Base-by-base conservation (phyloP, 2,113 vertebrate species). In the Telmatochromis sp. region DNA sequence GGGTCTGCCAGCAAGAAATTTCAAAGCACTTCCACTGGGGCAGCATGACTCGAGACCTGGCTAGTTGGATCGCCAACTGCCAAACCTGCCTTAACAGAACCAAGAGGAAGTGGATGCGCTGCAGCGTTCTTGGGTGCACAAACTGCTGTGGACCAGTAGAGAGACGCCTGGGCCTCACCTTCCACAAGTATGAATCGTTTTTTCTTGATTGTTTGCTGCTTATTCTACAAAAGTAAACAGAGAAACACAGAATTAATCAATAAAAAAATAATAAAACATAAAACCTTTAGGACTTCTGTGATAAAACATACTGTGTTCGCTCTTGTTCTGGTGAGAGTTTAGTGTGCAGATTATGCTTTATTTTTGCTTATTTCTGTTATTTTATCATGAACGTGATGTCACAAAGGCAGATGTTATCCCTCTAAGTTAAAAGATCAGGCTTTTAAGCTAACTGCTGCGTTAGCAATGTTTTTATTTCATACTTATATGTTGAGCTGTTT, bases 131-230 rank as follows among this genome's bases (percentile, higher is more conserved):
- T 79, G 90, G 65, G 51, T 96, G 95, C 91, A 92, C 92, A 82
- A 95, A 95, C 93, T 89, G 92, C 93, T 91, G 88, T 9, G 94
- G 92, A 6, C 90, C 95, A 6, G 92, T 93, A 65, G 93, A 95
- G 89, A 37, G 94, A 33, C 91, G 93, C 47, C 93, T 95, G 68
- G 93, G 93, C 11, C 85, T 95, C 83, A 94, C 92, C 63, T 96
- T 96, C 83, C 91, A 96, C 14, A 89, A 86, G 95, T 96, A 91
- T 2, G 82, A 81, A 21, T 15, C 3, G 3, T 7, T 75, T 28
- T 71, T 42, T 47, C 21, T 28, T 75, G 40, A 45, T 73, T 42
- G 21, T 73, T 73, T 73, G 1, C 68, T 73, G 68, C 21, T 75
- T 75, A 17, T 28, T 0, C 40, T 47, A 7, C 0, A 0, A 75